Percentiles rank a stretch among this genome's conserved stretches.
Evolutionary conservation across 2,113 vertebrate species (phyloP).

Genomic region (Artemisiospiza belli): DNA sequence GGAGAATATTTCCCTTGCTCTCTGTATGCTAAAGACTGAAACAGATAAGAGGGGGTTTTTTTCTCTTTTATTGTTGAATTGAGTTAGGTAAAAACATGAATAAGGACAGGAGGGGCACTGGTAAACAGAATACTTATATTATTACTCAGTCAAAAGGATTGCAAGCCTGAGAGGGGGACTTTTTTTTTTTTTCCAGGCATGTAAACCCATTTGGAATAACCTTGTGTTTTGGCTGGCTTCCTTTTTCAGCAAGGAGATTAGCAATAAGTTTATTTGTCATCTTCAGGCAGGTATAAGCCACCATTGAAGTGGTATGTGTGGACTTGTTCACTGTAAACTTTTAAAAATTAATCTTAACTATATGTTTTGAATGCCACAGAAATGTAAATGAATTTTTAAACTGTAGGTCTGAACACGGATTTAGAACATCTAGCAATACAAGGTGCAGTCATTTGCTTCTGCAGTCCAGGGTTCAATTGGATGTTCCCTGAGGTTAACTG

Average conservation of each 20-base stretch:
- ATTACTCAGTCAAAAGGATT: neutral
- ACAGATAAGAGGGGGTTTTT: fast-evolving
- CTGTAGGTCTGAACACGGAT: neutral
- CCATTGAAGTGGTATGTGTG: neutral
- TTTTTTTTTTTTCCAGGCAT: neutral
- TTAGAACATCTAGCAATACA: neutral
- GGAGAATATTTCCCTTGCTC: neutral
- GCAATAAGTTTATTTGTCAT: neutral
- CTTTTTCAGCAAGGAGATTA: neutral
- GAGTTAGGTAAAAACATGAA: neutral
- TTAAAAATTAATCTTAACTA: neutral
- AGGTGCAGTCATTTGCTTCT: neutral
- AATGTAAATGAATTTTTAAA: neutral
- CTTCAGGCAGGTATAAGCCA: neutral
- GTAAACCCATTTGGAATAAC: neutral
- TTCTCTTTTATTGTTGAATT: neutral
- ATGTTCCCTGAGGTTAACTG: neutral
- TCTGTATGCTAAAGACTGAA: neutral
- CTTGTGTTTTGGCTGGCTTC: neutral
- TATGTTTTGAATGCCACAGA: neutral
- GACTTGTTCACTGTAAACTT: neutral
- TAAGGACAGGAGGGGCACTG: neutral
- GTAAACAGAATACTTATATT: neutral
- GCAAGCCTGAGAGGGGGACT: neutral
- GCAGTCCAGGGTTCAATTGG: neutral